Conservation (phyloP, 1,140 invertebrate genomes). For the Phortica variegata region DNA sequence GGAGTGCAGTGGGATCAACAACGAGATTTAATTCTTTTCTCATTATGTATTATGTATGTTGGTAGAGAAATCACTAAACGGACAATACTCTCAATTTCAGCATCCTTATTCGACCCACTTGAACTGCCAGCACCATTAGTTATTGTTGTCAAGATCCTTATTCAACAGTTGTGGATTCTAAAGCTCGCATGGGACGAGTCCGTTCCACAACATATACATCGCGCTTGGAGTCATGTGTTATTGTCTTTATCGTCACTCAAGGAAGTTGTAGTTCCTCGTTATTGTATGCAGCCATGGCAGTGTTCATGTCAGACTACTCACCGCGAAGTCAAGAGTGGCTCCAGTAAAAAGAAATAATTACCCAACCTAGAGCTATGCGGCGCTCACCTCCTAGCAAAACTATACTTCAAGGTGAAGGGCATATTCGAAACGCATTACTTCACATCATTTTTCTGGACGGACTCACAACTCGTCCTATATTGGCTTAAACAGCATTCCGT, state of each 20-base stretch:
- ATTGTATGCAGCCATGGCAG: too few relatives aligned
- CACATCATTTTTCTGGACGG: neutral
- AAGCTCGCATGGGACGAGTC: neutral
- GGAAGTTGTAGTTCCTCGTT: too few relatives aligned
- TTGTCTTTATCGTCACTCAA: too few relatives aligned
- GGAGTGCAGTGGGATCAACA: neutral
- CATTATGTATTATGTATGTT: neutral
- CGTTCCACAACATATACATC: too few relatives aligned
- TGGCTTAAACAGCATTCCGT: neutral
- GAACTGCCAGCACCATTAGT: neutral
- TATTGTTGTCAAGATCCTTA: neutral
- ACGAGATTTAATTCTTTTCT: too few relatives aligned
- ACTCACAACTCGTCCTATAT: neutral
- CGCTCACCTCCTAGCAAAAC: neutral
- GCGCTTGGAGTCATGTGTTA: too few relatives aligned
- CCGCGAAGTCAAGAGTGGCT: too few relatives aligned
- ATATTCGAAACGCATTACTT: too few relatives aligned
- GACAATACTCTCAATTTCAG: neutral
- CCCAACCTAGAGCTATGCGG: neutral
- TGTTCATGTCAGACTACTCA: too few relatives aligned
- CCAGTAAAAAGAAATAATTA: too few relatives aligned
- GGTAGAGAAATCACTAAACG: neutral
- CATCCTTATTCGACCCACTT: neutral
- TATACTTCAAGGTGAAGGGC: neutral
- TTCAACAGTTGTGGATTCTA: neutral